Evolutionary conservation across 2,888 invertebrate species (phyloP).

Genomic region (Eristalinus sepulchralis): DNA sequence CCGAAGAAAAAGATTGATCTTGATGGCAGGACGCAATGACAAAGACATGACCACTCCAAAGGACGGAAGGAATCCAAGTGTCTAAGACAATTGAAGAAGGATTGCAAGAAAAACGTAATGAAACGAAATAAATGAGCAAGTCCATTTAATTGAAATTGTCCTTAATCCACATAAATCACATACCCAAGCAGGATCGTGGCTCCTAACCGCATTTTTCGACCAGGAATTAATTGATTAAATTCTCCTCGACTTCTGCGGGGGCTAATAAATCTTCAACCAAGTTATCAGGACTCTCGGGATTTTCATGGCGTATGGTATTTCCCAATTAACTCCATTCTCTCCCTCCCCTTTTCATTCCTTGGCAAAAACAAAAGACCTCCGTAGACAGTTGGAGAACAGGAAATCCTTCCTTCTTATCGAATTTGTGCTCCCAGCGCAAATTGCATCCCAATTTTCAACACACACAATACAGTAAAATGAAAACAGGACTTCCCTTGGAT

Average conservation of each 20-base stretch:
- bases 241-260: background rate
- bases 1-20: too few relatives aligned
- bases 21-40: too few relatives aligned
- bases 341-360: slow-evolving; percentile 9
- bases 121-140: background rate
- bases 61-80: too few relatives aligned
- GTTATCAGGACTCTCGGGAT: background rate
- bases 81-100: too few relatives aligned
- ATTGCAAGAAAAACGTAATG: background rate
- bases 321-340: slow-evolving; percentile 42
- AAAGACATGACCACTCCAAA: too few relatives aligned
- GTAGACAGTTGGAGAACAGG: background rate
- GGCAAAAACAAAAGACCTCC: background rate
- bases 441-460: slow-evolving; percentile 48
- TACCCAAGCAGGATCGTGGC: background rate
- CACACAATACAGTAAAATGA: background rate
- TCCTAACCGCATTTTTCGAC: background rate
- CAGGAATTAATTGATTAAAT: slow-evolving; percentile 45
- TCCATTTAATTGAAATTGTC: background rate
- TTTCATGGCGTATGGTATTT: slow-evolving; percentile 45
- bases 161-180: background rate
- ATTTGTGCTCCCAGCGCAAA: slow-evolving; percentile 39
- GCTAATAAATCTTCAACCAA: slow-evolving; percentile 48
- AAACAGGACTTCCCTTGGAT: slow-evolving; percentile 12
- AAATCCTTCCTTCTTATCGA: slow-evolving; percentile 25